Conservation (phyloP, 2,797 vertebrate genomes). For the Phrynocephalus vlangalii region DNA sequence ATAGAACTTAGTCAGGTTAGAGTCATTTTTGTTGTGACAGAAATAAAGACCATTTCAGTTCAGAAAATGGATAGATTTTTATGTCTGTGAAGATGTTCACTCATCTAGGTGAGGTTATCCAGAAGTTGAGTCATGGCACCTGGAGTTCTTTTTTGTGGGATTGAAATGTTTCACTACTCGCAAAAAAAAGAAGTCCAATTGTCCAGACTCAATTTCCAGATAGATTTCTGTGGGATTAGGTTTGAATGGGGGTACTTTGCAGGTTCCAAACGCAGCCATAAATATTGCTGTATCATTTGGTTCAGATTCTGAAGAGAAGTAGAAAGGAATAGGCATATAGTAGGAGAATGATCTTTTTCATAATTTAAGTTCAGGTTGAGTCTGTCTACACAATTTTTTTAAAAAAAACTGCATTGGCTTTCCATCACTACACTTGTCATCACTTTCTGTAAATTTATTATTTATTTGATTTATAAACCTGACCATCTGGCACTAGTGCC, state of each 20-base stretch:
- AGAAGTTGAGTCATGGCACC: too few species aligned
- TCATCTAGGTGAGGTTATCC: too few species aligned
- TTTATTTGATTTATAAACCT: too few species aligned
- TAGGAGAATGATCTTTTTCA: background rate
- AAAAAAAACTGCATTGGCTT: background rate
- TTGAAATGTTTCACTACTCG: too few species aligned
- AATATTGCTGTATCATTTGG: background rate
- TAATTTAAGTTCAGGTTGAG: background rate
- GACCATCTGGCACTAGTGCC: too few species aligned
- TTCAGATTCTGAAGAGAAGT: background rate
- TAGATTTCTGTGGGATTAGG: slow-evolving; percentile 10
- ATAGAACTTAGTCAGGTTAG: background rate
- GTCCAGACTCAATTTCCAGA: too few species aligned
- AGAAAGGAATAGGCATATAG: background rate
- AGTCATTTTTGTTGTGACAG: slow-evolving; percentile 26
- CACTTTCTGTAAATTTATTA: background rate
- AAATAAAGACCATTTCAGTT: slow-evolving; percentile 14
- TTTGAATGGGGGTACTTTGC: background rate
- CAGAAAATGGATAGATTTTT: background rate
- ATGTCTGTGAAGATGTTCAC: too few species aligned
- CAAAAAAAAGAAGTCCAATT: too few species aligned
- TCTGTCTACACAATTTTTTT: background rate
- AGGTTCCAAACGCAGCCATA: background rate
- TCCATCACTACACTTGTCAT: background rate
- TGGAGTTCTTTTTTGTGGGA: too few species aligned